Evolutionary conservation across 2,113 vertebrate species (phyloP).

Genomic region (Hymenochirus boettgeri): DNA sequence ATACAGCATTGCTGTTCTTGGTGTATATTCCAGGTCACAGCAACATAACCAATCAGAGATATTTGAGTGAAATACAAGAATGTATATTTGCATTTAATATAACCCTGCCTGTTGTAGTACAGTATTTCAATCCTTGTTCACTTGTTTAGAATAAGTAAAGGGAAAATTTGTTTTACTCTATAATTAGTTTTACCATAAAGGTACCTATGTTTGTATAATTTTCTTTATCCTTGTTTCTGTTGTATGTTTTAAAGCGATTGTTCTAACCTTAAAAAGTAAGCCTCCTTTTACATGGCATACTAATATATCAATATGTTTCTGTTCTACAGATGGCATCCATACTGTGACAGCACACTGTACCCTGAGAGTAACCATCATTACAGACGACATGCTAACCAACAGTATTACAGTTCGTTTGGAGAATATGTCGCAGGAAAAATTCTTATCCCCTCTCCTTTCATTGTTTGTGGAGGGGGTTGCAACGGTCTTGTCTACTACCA

Average conservation of each 20-base stretch:
- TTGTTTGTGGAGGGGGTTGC: constrained; percentile 90
- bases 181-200: not conserved
- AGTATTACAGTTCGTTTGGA: constrained; percentile 95
- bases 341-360: constrained; percentile 74
- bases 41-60: too few species aligned
- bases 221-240: too few species aligned
- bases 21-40: too few species aligned
- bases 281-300: not conserved
- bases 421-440: constrained; percentile 96
- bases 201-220: not conserved
- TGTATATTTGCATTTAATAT: too few species aligned
- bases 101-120: too few species aligned
- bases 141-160: too few species aligned
- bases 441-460: constrained; percentile 85
- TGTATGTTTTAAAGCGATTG: too few species aligned
- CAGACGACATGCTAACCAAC: constrained; percentile 94
- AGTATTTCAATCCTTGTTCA: too few species aligned
- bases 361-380: constrained; percentile 91
- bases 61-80: too few species aligned
- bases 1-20: too few species aligned
- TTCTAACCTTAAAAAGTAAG: too few species aligned
- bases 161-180: too few species aligned
- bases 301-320: constrained; percentile 3
- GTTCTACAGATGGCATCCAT: constrained; percentile 77
- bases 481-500: constrained; percentile 80